phyloP scores from a whole-genome alignment of 2,888 invertebrate genomes.

The Busseola fusca region DNA sequence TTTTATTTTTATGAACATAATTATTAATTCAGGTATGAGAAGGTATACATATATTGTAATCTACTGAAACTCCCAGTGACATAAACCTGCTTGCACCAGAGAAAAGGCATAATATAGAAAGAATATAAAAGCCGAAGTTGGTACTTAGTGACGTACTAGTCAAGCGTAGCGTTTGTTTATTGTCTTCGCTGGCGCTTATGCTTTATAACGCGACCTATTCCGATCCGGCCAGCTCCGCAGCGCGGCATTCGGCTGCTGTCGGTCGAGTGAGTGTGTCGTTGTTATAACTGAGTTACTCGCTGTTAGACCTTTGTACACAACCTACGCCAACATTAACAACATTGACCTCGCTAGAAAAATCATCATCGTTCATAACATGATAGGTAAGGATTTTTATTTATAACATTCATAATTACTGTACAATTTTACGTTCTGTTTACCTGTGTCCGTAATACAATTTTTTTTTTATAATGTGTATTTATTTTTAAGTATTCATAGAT shows the following conservation, averaged over 20 bases:
- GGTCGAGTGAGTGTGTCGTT: constrained; percentile 76
- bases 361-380: constrained; percentile 82
- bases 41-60: not conserved
- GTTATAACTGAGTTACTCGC: constrained; percentile 57
- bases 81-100: not conserved
- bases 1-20: not conserved
- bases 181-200: constrained; percentile 54
- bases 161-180: constrained; percentile 20
- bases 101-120: constrained; percentile 1
- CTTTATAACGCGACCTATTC: constrained; percentile 48
- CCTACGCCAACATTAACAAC: constrained; percentile 87
- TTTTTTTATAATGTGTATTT: not conserved
- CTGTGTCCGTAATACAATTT: not conserved
- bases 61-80: too few species aligned
- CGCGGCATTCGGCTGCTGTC: constrained; percentile 83
- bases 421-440: constrained; percentile 12
- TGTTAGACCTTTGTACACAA: constrained; percentile 77
- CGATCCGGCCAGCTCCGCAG: constrained; percentile 58
- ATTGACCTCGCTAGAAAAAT: constrained; percentile 78
- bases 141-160: not conserved
- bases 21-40: not conserved
- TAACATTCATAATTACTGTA: constrained; percentile 23
- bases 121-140: not conserved
- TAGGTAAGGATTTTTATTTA: constrained; percentile 78
- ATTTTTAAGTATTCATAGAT: not conserved